Evolutionary conservation across 2,113 vertebrate genomes (phyloP).

Genomic region (Lophius piscatorius): DNA sequence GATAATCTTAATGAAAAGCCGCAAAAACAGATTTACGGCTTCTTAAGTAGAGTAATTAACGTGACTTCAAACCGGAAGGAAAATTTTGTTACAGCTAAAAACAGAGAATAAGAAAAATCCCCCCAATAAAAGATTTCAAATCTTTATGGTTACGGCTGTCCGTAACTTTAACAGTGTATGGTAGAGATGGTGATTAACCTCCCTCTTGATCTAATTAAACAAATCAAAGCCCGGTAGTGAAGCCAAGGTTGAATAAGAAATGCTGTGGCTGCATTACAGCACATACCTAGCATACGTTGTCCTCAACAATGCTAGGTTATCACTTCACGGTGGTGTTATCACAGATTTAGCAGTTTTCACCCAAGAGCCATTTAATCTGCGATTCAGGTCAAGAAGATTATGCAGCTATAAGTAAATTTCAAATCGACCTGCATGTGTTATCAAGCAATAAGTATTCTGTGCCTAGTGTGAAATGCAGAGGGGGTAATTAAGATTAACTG

Average conservation of each 20-base stretch:
- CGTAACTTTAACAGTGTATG: slow-evolving; percentile 52
- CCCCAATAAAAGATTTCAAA: slow-evolving; percentile 38
- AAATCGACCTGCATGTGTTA: slow-evolving; percentile 74
- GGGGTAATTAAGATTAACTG: slow-evolving; percentile 74
- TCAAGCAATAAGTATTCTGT: slow-evolving; percentile 71
- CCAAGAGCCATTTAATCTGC: slow-evolving; percentile 53
- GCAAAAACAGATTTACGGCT: slow-evolving; percentile 67
- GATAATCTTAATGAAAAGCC: slow-evolving; percentile 82
- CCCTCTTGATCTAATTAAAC: slow-evolving; percentile 67
- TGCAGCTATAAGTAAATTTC: slow-evolving; percentile 65
- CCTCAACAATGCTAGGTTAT: slow-evolving; percentile 76
- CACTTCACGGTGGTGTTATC: slow-evolving; percentile 74
- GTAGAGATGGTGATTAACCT: slow-evolving; percentile 74
- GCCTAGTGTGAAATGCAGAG: slow-evolving; percentile 66
- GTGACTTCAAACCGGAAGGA: slow-evolving; percentile 40
- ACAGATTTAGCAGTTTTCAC: slow-evolving; percentile 75
- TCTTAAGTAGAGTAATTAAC: slow-evolving; percentile 76
- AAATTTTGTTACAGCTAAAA: slow-evolving; percentile 33
- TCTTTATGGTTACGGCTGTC: slow-evolving; percentile 48
- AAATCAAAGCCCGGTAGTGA: slow-evolving; percentile 72
- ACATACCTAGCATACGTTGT: slow-evolving; percentile 64
- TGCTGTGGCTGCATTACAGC: slow-evolving; percentile 65
- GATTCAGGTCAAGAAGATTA: slow-evolving; percentile 72
- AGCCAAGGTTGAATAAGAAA: slow-evolving; percentile 73
- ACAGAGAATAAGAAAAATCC: not conserved